Evolutionary conservation across 2,888 invertebrate species (phyloP), one percentile per base, ranked within the genome.

Genomic region (Chloromyia formosa): DNA sequence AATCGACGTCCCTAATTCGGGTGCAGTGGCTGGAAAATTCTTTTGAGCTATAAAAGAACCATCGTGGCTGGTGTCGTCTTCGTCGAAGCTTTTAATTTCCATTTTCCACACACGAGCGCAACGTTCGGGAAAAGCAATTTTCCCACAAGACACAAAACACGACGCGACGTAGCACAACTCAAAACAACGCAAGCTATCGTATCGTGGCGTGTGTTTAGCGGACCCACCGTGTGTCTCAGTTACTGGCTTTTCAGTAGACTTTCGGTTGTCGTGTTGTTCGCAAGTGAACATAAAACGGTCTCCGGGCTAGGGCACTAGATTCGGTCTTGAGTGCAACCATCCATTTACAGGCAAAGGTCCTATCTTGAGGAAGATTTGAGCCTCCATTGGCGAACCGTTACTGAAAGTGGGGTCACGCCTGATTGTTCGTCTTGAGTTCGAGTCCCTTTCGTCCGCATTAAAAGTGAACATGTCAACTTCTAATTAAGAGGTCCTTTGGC

Each of bases 241-340:
- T 54, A 23, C 72, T 20, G 18, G 61, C 3, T 64, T 74, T 72
- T 74, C 74, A 76, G 76, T 76, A 74, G 73, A 74, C 75, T 73
- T 76, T 75, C 76, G 75, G 75, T 75, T 76, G 58, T 75, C 76
- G 75, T 73, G 58, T 73, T 69, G 75, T 76, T 75, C 61, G 75
- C 75, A 73, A 16, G 66, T 71, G 64, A 69, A 73, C 56, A 66
- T 5, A 20, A 16, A 42, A 27, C 62, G 45, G 16, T 49, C 53
- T 35, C 61, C 73, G 60, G 73, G 71, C 27, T 35, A 35, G 27
- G 27, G 22, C 53, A 22, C 22, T 27, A 40, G 12, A 42, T 42
- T 40, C 16, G 27, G 27, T 35, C 27, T 35, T 4, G 27, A 35
- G 27, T 35, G 27, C 27, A 35, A 35, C 27, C 27, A 35, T n/a